Percentiles rank a stretch among this genome's conserved stretches.
These are phyloP conservation scores for Synergus umbraculus DNA, from an alignment of 2,888 invertebrate species.

Conservation along the genomic window DNA sequence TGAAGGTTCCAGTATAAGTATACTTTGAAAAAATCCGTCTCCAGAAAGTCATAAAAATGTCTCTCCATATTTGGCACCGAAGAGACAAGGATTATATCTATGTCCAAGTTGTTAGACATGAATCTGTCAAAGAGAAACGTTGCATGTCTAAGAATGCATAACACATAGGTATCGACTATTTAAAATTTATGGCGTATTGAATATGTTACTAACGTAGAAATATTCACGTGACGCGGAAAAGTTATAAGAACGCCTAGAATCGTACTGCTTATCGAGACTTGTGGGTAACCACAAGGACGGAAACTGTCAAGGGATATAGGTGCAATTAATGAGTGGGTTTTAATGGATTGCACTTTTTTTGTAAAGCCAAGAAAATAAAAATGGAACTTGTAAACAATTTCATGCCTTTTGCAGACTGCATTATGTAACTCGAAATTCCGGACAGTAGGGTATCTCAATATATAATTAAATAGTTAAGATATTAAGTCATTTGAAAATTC, in stretches of 20 bases:
- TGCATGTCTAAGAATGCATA: constrained; percentile 19
- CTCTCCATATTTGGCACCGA: constrained; percentile 21
- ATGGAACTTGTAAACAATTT: too few relatives aligned
- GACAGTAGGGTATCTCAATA: too few relatives aligned
- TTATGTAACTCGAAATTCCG: too few relatives aligned
- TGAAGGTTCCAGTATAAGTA: constrained; percentile 25
- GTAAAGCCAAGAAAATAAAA: too few relatives aligned
- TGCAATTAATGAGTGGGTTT: background rate
- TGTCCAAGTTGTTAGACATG: background rate
- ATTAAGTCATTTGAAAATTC: background rate
- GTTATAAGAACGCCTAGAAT: constrained; percentile 36
- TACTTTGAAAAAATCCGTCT: constrained; percentile 19
- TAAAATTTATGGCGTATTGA: background rate
- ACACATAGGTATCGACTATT: background rate
- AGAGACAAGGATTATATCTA: constrained; percentile 32
- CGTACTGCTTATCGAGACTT: background rate
- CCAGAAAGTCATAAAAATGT: background rate
- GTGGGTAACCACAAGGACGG: constrained; percentile 26
- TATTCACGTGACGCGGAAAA: constrained; percentile 36
- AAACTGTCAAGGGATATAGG: background rate
- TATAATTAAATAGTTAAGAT: too few relatives aligned
- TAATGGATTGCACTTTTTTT: too few relatives aligned
- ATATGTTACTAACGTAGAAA: constrained; percentile 16
- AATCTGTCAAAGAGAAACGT: constrained; percentile 29
- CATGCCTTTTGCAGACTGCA: too few relatives aligned